Base-by-base conservation (phyloP, 2,797 vertebrate genomes). In the Propithecus deckenii region DNA sequence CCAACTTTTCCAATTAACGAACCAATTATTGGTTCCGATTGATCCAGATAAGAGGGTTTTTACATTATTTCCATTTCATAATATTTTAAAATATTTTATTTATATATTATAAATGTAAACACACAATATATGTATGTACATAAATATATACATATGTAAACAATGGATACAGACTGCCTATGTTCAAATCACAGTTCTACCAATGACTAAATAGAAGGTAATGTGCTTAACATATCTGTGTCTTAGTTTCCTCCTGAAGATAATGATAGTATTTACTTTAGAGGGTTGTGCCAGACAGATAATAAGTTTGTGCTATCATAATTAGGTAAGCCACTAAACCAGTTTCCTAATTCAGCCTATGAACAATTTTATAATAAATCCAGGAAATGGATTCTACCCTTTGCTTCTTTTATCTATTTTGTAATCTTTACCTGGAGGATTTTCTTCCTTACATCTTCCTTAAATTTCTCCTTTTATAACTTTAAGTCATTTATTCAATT, bases 401-500 rank as follows among this genome's bases (percentile, higher is more conserved):
- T 89, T 86, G 30, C 22, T 8, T 59, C 43, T 75, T 93, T 94
- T 74, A 67, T 43, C 32, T 46, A 81, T 59, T 75, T 87, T 81
- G 23, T 65, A 63, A 81, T 93, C 43, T 63, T 84, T 83, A 48
- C 23, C 50, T 85, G 15, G 20, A 95, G 32, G 7, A 90, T 14
- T 94, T 78, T 83, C 43, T 86, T 81, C 32, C 13, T 87, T 35
- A 84, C 46, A 5, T 15, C 41, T 85, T 85, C 38, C 57, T 94
- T 63, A 86, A 76, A 85, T 72, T 78, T 87, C 13, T 35, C 32
- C 38, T 86, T 85, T 85, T 23, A 94, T 69, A 95, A 93, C 88
- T 93, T 85, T 85, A 97, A 96, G 75, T 88, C 18, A 81, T 92
- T 89, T 93, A 30, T n/a, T 79, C 59, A 88, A 85, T 59, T 92